These are phyloP conservation scores for Drosophila bipectinata DNA, from an alignment of 1,140 invertebrate species.

Conservation along the genomic window DNA sequence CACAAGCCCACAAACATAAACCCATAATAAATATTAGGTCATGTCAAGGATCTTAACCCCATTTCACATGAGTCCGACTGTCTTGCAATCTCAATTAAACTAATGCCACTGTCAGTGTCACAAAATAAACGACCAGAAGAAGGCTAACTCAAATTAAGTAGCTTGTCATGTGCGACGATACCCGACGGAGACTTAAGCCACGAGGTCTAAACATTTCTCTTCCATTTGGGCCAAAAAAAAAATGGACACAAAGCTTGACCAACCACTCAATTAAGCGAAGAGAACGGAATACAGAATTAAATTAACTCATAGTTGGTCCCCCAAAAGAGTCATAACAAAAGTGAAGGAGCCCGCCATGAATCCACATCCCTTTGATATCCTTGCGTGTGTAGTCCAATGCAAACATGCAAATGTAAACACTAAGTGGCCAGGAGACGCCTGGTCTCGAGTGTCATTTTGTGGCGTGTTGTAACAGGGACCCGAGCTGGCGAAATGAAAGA, in stretches of 20 bases:
- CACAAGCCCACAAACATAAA: not conserved
- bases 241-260: constrained; percentile 41
- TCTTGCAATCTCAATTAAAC: constrained; percentile 26
- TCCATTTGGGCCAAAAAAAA: constrained; percentile 42
- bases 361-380: not conserved
- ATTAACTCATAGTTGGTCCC: constrained; percentile 66
- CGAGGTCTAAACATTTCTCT: constrained; percentile 49
- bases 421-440: constrained; percentile 21
- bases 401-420: constrained; percentile 71
- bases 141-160: constrained; percentile 38
- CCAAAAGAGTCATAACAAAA: constrained; percentile 69
- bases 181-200: constrained; percentile 19
- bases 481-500: constrained; percentile 54
- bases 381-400: constrained; percentile 31
- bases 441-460: constrained; percentile 62
- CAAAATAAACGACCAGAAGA: constrained; percentile 37
- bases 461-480: constrained; percentile 7
- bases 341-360: constrained; percentile 4
- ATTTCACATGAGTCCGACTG: constrained; percentile 27
- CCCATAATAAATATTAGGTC: constrained; percentile 11
- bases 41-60: not conserved
- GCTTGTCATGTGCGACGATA: constrained; percentile 33
- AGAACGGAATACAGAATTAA: constrained; percentile 64
- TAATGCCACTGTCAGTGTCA: constrained; percentile 43
- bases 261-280: constrained; percentile 68